phyloP scores from a whole-genome alignment of 2,113 vertebrate species.

The Chrysemys picta region DNA sequence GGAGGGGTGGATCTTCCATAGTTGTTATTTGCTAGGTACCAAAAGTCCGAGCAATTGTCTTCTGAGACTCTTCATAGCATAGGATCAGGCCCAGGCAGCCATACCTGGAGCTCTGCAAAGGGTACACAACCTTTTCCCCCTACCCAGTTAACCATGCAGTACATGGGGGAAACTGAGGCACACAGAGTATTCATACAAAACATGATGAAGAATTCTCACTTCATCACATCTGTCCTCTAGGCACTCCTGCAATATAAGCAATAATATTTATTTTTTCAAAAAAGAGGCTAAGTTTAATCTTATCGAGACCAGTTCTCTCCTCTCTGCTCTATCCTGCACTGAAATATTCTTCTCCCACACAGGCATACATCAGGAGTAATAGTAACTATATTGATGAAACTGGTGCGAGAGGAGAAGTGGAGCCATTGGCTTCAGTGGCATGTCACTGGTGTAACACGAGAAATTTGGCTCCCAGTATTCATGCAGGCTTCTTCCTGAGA shows the following conservation, averaged over 20 bases:
- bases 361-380: neutral
- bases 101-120: neutral
- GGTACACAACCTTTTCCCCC: neutral
- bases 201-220: neutral
- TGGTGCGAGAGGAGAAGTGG: neutral
- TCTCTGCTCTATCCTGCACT: neutral
- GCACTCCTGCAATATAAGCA: neutral
- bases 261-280: accelerated
- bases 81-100: neutral
- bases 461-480: neutral
- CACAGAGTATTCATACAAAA: neutral
- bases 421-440: neutral
- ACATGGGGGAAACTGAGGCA: neutral
- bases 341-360: neutral
- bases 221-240: neutral
- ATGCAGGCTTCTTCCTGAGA: neutral
- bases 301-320: accelerated
- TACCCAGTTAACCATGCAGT: neutral
- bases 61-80: neutral
- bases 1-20: neutral
- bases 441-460: neutral
- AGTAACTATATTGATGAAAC: neutral
- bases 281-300: neutral
- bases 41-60: neutral
- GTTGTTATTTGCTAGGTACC: neutral